Base-by-base conservation (phyloP, 1,140 invertebrate genomes). In the Panagrolaimus sp. region DNA sequence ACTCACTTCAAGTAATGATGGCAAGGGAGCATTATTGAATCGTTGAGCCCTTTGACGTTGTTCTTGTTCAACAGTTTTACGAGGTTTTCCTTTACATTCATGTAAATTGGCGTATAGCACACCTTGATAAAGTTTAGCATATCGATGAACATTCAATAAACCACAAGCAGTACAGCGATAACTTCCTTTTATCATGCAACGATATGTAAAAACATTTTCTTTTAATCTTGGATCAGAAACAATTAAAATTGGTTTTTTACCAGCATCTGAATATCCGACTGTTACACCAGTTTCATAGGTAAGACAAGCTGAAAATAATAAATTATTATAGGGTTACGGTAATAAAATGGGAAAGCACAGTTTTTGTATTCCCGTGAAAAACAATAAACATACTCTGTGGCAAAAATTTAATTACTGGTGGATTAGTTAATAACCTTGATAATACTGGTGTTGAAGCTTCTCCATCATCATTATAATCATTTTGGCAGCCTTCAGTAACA, bases 71-170 rank as follows among this genome's bases (percentile, higher is more conserved):
- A 25, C 51, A n/a, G 20, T 13, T 23, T 57, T 20, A 20, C 11
- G 27, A 27, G 51, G 51, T 27, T 57, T 57, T 57, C 51, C 51
- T 11, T 25, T 20, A 57, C 51, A 57, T 11, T 20, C 51, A 57
- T 57, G 51, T 0, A 57, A 9, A 57, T 57, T 57, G 0, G 51
- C 20, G 8, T 57, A 57, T 9, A 57, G 27, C 11, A 57, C 51
- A 27, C 51, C 51, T 57, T 57, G 51, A 57, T n/a, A 57, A 5
- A 57, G 51, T 23, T 57, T 57, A 8, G 51, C 51, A 57, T 57
- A 57, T 20, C 51, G 51, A 57, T 57, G 51, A 9, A 25, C 20
- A 8, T 57, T 57, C 11, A 57, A 11, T 25, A 25, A 25, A 16
- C 51, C 51, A 20, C 51, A 57, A 5, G 51, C 20, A n/a, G 27